Percentiles rank a stretch among this genome's conserved stretches.
Conservation (phyloP, 2,113 vertebrate genomes). For the Pelmatolapia mariae region DNA sequence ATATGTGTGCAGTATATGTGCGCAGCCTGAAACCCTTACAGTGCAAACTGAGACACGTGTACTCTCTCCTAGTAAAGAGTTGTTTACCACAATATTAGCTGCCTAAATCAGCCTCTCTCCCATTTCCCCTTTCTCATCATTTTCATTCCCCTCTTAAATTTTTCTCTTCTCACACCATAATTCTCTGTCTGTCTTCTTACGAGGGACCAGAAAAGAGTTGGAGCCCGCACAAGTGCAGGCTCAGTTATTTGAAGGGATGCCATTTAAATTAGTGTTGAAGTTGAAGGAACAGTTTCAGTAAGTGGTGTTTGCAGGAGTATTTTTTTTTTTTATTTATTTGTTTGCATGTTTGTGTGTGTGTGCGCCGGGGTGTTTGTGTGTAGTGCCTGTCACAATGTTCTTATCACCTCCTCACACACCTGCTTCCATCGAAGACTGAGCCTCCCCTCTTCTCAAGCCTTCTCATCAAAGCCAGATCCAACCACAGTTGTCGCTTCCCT, state of each 20-base stretch:
- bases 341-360: neutral
- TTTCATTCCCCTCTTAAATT: neutral
- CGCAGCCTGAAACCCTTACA: neutral
- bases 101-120: neutral
- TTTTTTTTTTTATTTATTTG: neutral
- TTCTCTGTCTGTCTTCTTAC: neutral
- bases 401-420: slow-evolving; percentile 73
- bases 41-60: neutral
- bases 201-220: neutral
- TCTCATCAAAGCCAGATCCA: slow-evolving; percentile 67
- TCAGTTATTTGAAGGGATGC: slow-evolving; percentile 35
- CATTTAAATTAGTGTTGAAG: slow-evolving; percentile 34
- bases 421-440: slow-evolving; percentile 58
- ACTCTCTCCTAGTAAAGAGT: neutral
- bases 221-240: neutral
- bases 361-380: neutral
- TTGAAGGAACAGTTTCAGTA: slow-evolving; percentile 34
- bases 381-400: slow-evolving; percentile 31
- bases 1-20: neutral
- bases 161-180: neutral
- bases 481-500: slow-evolving; percentile 54
- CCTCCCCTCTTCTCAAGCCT: slow-evolving; percentile 49
- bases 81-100: slow-evolving; percentile 24
- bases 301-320: slow-evolving; percentile 18
- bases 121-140: neutral